Evolutionary conservation across 2,113 vertebrate genomes (phyloP).

Genomic region (Sapajus apella): DNA sequence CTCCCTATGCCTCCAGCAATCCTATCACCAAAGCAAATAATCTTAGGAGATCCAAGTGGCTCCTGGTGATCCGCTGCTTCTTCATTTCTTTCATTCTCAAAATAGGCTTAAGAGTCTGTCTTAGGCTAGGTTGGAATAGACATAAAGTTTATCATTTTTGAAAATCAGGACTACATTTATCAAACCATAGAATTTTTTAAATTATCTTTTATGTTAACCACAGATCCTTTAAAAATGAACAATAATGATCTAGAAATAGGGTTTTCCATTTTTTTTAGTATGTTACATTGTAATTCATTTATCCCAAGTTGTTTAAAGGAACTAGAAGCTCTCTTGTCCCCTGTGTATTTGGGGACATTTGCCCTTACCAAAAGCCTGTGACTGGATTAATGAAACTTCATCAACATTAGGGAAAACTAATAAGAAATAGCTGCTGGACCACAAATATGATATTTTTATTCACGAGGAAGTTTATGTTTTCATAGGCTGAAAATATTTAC

Average conservation of each 20-base stretch:
- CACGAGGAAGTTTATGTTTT: not conserved
- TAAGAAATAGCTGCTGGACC: not conserved
- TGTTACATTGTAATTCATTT: not conserved
- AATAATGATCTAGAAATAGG: not conserved
- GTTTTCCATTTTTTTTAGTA: not conserved
- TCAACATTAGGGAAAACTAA: not conserved
- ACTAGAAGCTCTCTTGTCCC: not conserved
- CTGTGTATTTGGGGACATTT: not conserved
- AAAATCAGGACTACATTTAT: not conserved
- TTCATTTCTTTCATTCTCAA: not conserved
- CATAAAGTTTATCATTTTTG: constrained; percentile 1
- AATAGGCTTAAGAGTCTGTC: not conserved
- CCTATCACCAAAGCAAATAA: not conserved
- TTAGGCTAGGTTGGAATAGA: not conserved
- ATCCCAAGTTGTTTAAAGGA: not conserved
- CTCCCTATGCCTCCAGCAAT: not conserved
- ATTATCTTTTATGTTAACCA: not conserved
- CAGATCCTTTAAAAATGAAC: not conserved
- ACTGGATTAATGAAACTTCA: not conserved
- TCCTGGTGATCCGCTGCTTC: not conserved
- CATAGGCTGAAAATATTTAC: not conserved
- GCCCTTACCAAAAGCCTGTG: not conserved
- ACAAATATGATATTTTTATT: not conserved
- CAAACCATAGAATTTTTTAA: not conserved
- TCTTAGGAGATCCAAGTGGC: not conserved